Conservation (phyloP, 2,113 vertebrate species). For the Gavia stellata region DNA sequence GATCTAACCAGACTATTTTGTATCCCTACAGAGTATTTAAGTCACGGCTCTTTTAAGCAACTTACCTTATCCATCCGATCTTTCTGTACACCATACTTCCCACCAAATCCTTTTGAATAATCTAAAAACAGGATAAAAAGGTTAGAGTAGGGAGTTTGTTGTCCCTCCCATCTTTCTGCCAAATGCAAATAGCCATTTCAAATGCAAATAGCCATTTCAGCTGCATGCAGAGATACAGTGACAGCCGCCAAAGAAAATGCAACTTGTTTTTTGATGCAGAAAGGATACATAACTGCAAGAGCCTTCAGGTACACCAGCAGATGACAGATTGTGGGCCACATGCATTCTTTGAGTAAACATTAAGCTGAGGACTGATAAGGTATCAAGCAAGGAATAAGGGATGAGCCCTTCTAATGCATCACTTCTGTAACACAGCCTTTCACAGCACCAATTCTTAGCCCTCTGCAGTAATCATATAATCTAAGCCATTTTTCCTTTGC, state of each 20-base stretch:
- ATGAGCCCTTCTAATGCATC: slow-evolving; percentile 27
- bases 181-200: background rate
- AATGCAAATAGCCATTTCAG: background rate
- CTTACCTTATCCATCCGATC: slow-evolving; percentile 96
- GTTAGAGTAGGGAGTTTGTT: background rate
- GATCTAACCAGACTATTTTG: background rate
- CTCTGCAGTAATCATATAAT: background rate
- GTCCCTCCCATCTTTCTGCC: background rate
- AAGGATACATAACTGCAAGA: background rate
- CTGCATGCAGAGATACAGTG: slow-evolving; percentile 29
- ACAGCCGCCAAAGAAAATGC: slow-evolving; percentile 21
- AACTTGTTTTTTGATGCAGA: background rate
- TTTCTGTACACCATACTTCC: slow-evolving; percentile 92
- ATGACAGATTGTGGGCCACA: background rate
- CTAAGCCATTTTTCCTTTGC: background rate
- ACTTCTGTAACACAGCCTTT: slow-evolving; percentile 61
- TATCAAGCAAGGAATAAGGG: slow-evolving; percentile 36
- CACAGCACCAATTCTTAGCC: slow-evolving; percentile 19
- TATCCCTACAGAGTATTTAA: background rate
- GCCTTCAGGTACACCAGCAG: background rate
- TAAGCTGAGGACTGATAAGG: background rate
- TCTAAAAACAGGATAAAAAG: slow-evolving; percentile 72
- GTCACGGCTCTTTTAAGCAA: accelerated
- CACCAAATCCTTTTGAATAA: slow-evolving; percentile 93
- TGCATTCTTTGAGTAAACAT: background rate